Base-by-base conservation (phyloP, 1,140 invertebrate species). In the Bombus vancouverensis region DNA sequence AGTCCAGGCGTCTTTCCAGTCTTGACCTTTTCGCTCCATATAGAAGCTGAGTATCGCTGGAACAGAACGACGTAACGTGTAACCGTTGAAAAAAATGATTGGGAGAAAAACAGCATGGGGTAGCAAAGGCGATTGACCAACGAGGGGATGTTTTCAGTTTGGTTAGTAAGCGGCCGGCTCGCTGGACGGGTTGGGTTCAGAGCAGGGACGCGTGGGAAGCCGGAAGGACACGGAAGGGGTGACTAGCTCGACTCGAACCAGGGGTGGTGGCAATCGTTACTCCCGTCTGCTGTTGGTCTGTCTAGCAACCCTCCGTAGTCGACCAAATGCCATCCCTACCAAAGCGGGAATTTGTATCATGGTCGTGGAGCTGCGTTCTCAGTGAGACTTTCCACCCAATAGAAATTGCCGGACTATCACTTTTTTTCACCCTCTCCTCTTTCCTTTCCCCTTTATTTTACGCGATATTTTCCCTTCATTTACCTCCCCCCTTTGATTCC, bases 261-360 rank as follows among this genome's bases (percentile, higher is more conserved):
- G 68, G 83, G 88, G 76, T 87, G 81, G 76, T 90, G 88, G 90
- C 87, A 92, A 92, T 92, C 92, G 91, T 92, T 92, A 92, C 89
- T 89, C 84, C 82, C 85, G 92, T 92, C 92, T 92, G 88, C 73
- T n/a, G 73, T 87, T 88, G 80, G 86, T 62, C 84, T 81, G 90
- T 92, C 92, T 92, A 92, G 82, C 89, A 81, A 89, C 77, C 75
- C 89, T 80, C 75, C 72, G 53, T 70, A 62, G 80, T 66, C 81
- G n/a, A 70, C 44, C 37, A 25, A 89, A 83, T 37, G 25, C 71
- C 39, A 76, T 84, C 83, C 87, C 53, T 87, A 34, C 39, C 75
- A 53, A 65, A 83, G 18, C 59, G 62, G 53, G 73, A 13, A 42
- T 73, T 37, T 72, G 72, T 73, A 75, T 76, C 42, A 74, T 39